Evolutionary conservation across 1,140 invertebrate genomes (phyloP).

Genomic region (Nebria ingens): DNA sequence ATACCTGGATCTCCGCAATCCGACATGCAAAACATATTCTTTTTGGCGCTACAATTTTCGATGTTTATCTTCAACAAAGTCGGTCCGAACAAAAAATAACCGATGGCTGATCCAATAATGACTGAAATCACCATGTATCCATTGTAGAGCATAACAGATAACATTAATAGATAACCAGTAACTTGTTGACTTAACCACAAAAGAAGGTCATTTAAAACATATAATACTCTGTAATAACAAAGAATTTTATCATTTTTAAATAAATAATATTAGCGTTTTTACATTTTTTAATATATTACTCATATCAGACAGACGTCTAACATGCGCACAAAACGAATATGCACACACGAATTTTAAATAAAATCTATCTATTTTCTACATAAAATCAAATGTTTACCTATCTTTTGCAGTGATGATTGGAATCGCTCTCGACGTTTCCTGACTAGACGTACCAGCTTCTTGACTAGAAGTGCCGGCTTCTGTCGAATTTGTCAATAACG

Average conservation of each 20-base stretch:
- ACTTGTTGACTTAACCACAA: constrained; percentile 29
- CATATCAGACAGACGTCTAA: constrained; percentile 9
- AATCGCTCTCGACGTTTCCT: neutral
- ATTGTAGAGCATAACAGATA: constrained; percentile 84
- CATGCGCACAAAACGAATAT: too few relatives aligned
- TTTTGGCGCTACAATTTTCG: constrained; percentile 32
- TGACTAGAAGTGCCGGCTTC: neutral
- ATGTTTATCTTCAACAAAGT: constrained; percentile 34
- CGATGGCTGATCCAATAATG: constrained; percentile 62
- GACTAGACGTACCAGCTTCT: neutral
- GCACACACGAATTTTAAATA: constrained; percentile 8
- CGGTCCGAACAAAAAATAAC: constrained; percentile 48
- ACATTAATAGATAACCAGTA: constrained; percentile 78
- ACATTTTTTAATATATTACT: neutral
- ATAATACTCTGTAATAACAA: constrained; percentile 22
- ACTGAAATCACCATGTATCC: constrained; percentile 66
- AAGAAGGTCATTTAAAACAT: constrained; percentile 26
- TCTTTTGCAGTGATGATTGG: constrained; percentile 11
- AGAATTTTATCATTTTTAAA: neutral
- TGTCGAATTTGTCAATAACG: constrained; percentile 17
- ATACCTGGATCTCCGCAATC: constrained; percentile 28
- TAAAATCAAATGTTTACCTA: neutral
- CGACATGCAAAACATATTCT: constrained; percentile 29
- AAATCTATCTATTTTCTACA: neutral
- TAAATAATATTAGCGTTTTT: neutral